Evolutionary conservation across 2,888 invertebrate species (phyloP).

Genomic region (Limnephilus marmoratus): DNA sequence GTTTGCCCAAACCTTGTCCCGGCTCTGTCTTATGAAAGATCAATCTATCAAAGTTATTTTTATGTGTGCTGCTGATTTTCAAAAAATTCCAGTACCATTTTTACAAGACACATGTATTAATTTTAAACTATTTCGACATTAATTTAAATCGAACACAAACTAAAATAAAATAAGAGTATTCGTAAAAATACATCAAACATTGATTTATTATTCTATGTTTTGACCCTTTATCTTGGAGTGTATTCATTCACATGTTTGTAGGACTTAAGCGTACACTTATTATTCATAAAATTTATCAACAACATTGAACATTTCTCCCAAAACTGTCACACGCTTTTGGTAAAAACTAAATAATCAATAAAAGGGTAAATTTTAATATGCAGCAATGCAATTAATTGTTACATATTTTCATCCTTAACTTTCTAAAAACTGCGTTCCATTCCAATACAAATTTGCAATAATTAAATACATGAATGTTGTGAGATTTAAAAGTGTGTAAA

Average conservation of each 20-base stretch:
- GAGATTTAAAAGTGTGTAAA: not conserved
- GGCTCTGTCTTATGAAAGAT: not conserved
- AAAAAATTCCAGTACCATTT: not conserved
- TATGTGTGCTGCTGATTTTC: not conserved
- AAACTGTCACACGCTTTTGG: not conserved
- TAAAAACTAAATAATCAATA: not conserved
- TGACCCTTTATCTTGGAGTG: constrained; percentile 21
- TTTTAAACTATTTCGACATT: not conserved
- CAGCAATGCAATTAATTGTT: not conserved
- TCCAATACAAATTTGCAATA: not conserved
- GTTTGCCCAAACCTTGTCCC: not conserved
- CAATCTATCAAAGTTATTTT: not conserved
- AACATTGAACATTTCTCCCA: not conserved
- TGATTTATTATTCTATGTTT: constrained; percentile 13
- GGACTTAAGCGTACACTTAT: not conserved
- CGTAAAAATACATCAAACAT: not conserved
- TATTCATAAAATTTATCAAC: not conserved
- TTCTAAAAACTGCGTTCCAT: not conserved
- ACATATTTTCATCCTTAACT: not conserved
- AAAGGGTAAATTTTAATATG: not conserved
- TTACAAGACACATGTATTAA: not conserved
- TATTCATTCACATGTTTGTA: not conserved
- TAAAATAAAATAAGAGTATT: not conserved
- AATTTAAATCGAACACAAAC: not conserved
- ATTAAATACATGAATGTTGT: not conserved